Evolutionary conservation across 2,797 vertebrate species (phyloP).

Genomic region (Danio albolineatus): DNA sequence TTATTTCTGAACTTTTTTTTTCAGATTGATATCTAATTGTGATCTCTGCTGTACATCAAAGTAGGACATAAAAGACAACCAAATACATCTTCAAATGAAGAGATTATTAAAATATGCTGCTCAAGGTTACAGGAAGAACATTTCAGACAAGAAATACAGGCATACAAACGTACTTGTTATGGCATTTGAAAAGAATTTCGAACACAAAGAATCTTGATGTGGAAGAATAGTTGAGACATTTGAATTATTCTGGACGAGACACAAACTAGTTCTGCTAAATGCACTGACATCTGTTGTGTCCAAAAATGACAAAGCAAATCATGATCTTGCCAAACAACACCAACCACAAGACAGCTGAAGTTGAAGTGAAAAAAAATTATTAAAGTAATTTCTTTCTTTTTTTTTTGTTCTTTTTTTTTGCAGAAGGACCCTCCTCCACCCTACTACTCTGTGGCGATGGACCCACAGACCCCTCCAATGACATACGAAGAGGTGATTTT

Average conservation of each 20-base stretch:
- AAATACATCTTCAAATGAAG: no score
- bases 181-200: constrained; percentile 11
- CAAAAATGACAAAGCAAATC: not conserved
- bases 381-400: not conserved
- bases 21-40: no score
- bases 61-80: no score
- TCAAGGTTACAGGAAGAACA: no score
- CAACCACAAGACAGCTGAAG: not conserved
- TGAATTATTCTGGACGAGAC: not conserved
- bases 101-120: no score
- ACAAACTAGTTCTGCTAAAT: not conserved
- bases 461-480: constrained; percentile 65
- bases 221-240: not conserved
- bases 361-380: not conserved
- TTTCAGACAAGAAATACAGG: not conserved
- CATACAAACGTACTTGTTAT: not conserved
- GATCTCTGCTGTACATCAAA: no score
- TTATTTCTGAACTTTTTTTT: no score
- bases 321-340: not conserved
- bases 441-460: constrained; percentile 65
- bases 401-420: not conserved
- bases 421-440: constrained; percentile 74
- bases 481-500: constrained; percentile 68
- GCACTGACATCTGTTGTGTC: not conserved
- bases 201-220: not conserved